Evolutionary conservation across 2,113 vertebrate genomes (phyloP).

Genomic region (Phalacrocorax carbo): DNA sequence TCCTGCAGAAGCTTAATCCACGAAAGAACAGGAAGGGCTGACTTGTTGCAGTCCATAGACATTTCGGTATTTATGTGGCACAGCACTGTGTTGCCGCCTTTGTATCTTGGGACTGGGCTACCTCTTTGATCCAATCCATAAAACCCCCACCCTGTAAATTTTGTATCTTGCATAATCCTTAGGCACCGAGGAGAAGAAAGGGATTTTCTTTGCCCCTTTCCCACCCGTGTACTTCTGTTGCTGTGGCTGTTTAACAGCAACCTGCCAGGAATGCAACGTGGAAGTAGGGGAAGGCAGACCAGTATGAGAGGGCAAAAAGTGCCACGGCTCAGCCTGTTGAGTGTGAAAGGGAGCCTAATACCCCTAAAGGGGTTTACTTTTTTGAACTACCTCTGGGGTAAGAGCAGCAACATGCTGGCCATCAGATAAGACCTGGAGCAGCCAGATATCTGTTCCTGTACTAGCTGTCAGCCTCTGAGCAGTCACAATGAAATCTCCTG

Average conservation of each 20-base stretch:
- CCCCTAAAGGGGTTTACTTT: neutral
- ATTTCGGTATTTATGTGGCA: neutral
- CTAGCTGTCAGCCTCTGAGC: neutral
- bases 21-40: neutral
- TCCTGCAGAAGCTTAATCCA: neutral
- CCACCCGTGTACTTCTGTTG: neutral
- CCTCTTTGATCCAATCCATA: neutral
- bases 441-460: neutral
- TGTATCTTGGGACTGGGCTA: neutral
- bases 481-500: neutral
- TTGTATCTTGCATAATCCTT: neutral
- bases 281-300: neutral
- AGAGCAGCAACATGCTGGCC: neutral
- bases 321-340: neutral
- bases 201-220: neutral
- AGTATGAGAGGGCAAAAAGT: neutral
- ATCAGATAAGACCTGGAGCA: constrained; percentile 5
- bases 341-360: neutral
- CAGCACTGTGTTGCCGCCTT: neutral
- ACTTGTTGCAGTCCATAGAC: rapidly evolving
- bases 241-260: neutral
- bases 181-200: neutral
- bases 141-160: neutral
- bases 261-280: rapidly evolving
- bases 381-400: neutral